Conservation (phyloP, 2,113 vertebrate genomes). For the Pristiophorus japonicus region DNA sequence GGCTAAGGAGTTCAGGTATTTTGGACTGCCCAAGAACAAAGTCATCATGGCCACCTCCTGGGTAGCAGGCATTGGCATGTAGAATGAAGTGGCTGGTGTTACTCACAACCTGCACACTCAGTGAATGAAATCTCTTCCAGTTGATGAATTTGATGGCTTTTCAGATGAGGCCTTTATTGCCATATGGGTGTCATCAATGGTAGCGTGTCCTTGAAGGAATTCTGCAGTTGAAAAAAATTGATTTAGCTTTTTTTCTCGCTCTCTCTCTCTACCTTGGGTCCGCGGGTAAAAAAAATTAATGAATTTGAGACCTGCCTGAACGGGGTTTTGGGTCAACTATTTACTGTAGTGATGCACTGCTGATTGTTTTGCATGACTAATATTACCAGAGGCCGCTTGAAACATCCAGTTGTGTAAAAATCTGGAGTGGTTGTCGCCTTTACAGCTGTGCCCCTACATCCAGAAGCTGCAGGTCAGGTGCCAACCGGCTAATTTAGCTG, state of each 20-base stretch:
- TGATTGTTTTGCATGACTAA: not conserved
- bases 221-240: not conserved
- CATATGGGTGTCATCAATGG: not conserved
- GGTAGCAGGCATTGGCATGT: not conserved
- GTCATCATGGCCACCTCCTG: no score
- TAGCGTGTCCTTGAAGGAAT: not conserved
- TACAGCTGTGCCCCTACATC: not conserved
- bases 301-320: not conserved
- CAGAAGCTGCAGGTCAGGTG: not conserved
- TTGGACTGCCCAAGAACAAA: not conserved
- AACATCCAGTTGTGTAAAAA: not conserved
- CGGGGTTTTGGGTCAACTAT: not conserved
- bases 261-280: not conserved
- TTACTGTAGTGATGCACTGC: not conserved
- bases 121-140: no score
- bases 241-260: not conserved
- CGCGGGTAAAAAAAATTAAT: not conserved
- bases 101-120: not conserved
- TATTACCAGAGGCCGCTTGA: not conserved
- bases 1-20: not conserved
- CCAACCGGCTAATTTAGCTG: not conserved
- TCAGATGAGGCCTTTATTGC: not conserved
- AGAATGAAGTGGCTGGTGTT: not conserved
- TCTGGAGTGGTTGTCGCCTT: not conserved
- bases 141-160: not conserved